phyloP scores from a whole-genome alignment of 1,140 invertebrate species.

The fruit fly (Drosophila melanogaster) region Release_6_plus_ISO1_MT NT_033777.3:8218001-8218500 shows the following conservation, averaged over 20 bases:
- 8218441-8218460: not conserved
- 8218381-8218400: not conserved
- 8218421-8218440: not conserved
- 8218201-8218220: not conserved
- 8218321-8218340: not conserved
- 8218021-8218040: not conserved
- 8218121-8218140: not conserved
- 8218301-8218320: not conserved
- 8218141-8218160: too few relatives aligned
- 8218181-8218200: not conserved
- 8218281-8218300: not conserved
- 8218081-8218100: not conserved
- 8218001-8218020: not conserved
- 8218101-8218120: too few relatives aligned
- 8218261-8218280: not conserved
- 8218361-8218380: not conserved
- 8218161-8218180: too few relatives aligned
- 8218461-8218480: not conserved
- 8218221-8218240: not conserved
- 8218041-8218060: too few relatives aligned
- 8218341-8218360: not conserved
- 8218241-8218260: constrained; percentile 2
- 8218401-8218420: not conserved
- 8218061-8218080: too few relatives aligned
- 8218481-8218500: not conserved